Conservation (phyloP, 2,888 invertebrate genomes). For the Agrotis segetum region DNA sequence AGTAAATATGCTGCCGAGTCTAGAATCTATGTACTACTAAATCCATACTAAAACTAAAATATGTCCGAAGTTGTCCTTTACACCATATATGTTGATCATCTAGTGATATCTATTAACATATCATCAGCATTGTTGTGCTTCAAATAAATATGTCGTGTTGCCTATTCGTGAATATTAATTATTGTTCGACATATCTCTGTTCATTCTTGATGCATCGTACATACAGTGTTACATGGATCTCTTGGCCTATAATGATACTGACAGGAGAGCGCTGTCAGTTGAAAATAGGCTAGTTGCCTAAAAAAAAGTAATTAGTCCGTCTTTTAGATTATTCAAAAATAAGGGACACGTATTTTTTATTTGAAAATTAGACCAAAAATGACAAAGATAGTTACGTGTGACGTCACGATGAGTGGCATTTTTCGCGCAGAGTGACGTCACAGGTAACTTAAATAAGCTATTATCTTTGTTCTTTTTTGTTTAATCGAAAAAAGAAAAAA, state of each 20-base stretch:
- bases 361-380: too few species aligned
- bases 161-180: slow-evolving; percentile 73
- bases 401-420: too few species aligned
- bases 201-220: slow-evolving; percentile 33
- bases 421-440: too few species aligned
- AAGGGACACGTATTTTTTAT: too few species aligned
- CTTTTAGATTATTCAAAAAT: too few species aligned
- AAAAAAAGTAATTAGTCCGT: too few species aligned
- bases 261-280: neutral
- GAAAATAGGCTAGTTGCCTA: too few species aligned
- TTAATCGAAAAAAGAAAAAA: too few species aligned
- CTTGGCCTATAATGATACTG: neutral
- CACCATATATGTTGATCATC: slow-evolving; percentile 68
- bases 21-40: neutral
- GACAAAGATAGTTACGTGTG: too few species aligned
- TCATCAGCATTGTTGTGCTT: slow-evolving; percentile 89
- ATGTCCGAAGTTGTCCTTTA: neutral
- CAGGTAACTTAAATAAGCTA: too few species aligned
- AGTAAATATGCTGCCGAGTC: too few species aligned
- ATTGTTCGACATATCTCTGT: slow-evolving; percentile 73
- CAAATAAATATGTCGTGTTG: slow-evolving; percentile 81
- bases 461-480: too few species aligned
- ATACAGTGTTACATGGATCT: slow-evolving; percentile 7
- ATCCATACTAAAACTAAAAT: neutral
- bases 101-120: slow-evolving; percentile 85